phyloP scores from a whole-genome alignment of 2,888 invertebrate genomes.

The Lepidocyrtoides sp. region DNA sequence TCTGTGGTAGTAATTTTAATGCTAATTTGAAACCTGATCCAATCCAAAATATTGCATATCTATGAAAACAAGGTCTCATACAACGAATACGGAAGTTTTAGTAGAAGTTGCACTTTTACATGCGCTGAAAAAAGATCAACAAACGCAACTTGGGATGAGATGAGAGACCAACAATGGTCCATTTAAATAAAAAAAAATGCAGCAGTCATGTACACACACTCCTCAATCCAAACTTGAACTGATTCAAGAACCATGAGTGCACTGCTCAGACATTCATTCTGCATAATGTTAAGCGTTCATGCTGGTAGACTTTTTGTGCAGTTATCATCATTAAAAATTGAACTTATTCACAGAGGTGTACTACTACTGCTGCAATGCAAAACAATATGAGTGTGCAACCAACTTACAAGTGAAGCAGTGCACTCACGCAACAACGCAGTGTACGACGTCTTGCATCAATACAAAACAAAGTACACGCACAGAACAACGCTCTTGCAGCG shows the following conservation, averaged over 20 bases:
- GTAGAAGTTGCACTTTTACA: conserved; percentile 4
- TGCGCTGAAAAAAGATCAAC: conserved; percentile 10
- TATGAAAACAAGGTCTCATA: neutral
- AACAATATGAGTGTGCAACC: too few relatives aligned
- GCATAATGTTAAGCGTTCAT: neutral
- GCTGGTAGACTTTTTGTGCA: neutral
- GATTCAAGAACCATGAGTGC: conserved; percentile 46
- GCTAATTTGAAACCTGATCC: conserved; percentile 28
- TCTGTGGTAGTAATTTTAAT: neutral
- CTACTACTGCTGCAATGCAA: too few relatives aligned
- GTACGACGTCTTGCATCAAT: too few relatives aligned
- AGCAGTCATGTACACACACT: neutral
- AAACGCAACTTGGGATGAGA: neutral
- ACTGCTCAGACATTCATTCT: conserved; percentile 52
- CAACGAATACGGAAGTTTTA: conserved; percentile 36
- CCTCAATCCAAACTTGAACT: conserved; percentile 61
- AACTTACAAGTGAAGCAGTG: too few relatives aligned
- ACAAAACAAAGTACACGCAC: conserved; percentile 12
- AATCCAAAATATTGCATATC: neutral
- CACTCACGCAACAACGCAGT: too few relatives aligned
- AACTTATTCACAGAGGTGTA: too few relatives aligned
- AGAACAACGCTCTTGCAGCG: neutral
- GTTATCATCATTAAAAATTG: too few relatives aligned
- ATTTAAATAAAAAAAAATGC: neutral
- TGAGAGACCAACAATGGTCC: conserved; percentile 28